Evolutionary conservation across 1,140 invertebrate genomes (phyloP), one percentile per base, ranked within the genome.

Genomic region (Theocolax elegans): DNA sequence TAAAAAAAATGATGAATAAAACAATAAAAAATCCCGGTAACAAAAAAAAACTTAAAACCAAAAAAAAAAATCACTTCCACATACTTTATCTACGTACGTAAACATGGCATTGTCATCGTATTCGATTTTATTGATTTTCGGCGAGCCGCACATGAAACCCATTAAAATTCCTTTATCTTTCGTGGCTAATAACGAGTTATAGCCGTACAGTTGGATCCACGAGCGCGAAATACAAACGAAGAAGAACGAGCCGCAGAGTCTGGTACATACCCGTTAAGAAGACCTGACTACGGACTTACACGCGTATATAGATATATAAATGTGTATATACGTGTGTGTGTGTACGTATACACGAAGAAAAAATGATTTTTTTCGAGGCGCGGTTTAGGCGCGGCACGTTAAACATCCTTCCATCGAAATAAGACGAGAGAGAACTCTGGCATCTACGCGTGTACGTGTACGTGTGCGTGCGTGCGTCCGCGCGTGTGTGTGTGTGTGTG

Each of bases 351-450:
- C 25, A 17, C 51, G 9, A 27, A 44, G 42, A 35, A 35, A 35
- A 35, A 35, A 35, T 35, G 31, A 35, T 35, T 35, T 63, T 65
- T 40, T 53, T 38, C 31, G 38, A 67, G 65, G 65, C 53, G 58
- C 31, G 60, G 59, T 70, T 64, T 64, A 70, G 68, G 68, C 68
- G 68, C 68, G 68, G 68, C 68, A 70, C 60, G 40, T 70, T 64
- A 70, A 70, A 70, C 68, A 70, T 70, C 68, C 68, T 70, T 63
- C 67, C 67, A 60, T 68, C 56, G 31, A 53, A 60, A 60, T 40
- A 44, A 67, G 44, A 42, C 53, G 65, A 49, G 38, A 54, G 64
- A 46, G 58, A 48, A 49, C 27, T 17, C 31, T 25, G 38, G 27
- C 46, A 23, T 40, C 13, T 25, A 21, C 53, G 65, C 21, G 10